Percentiles rank a stretch among this genome's conserved stretches.
Conservation (phyloP, 2,888 invertebrate genomes). For the Aphrophora alni region DNA sequence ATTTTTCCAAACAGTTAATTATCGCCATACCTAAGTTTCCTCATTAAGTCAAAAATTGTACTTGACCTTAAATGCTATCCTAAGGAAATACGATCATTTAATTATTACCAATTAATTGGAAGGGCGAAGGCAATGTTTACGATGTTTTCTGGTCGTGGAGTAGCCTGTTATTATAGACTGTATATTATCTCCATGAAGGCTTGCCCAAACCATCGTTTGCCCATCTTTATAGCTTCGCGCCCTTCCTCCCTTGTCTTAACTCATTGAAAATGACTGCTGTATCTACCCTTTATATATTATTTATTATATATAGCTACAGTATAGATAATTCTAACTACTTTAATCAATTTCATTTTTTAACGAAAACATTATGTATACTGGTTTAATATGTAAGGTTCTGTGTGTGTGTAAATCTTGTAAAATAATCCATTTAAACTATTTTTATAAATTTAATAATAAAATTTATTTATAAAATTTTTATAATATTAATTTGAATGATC, state of each 20-base stretch:
- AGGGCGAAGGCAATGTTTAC: neutral
- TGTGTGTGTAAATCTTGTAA: too few species aligned
- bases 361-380: too few species aligned
- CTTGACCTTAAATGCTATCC: too few species aligned
- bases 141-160: neutral
- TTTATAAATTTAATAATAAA: too few species aligned
- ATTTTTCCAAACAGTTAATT: too few species aligned
- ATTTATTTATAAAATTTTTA: too few species aligned
- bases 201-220: neutral
- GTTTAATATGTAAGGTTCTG: too few species aligned
- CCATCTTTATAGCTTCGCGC: neutral
- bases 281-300: conserved; percentile 32
- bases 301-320: neutral
- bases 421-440: too few species aligned
- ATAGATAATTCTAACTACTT: neutral
- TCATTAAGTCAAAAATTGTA: too few species aligned
- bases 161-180: conserved; percentile 17
- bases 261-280: conserved; percentile 21
- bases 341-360: neutral
- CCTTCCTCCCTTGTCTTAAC: conserved; percentile 16
- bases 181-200: conserved; percentile 4
- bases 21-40: too few species aligned
- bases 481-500: too few species aligned
- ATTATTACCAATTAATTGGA: neutral
- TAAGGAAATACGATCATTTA: too few species aligned